phyloP scores from a whole-genome alignment of 2,113 vertebrate species.

The Bothrops jararaca region DNA sequence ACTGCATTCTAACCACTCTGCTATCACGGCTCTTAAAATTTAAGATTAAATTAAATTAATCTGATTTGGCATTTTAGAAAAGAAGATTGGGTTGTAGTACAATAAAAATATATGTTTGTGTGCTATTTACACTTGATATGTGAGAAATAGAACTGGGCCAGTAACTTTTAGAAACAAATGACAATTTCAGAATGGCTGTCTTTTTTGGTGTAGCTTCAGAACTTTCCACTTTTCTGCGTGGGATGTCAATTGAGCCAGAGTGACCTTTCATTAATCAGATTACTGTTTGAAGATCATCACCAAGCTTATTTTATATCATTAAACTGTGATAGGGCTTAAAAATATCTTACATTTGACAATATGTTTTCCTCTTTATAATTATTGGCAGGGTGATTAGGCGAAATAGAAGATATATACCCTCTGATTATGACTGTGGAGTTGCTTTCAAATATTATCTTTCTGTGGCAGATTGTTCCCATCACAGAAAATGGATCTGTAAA shows the following conservation, averaged over 20 bases:
- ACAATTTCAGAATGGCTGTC: not conserved
- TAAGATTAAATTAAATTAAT: not conserved
- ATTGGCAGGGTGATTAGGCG: constrained; percentile 11
- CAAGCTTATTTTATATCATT: not conserved
- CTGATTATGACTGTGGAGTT: constrained; percentile 24
- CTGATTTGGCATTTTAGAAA: not conserved
- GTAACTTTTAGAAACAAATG: not conserved
- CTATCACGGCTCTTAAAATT: too few species aligned
- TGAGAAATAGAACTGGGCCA: not conserved
- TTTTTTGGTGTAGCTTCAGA: not conserved
- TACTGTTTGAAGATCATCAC: not conserved
- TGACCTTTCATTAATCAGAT: not conserved
- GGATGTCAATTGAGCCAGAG: not conserved
- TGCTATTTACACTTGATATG: not conserved
- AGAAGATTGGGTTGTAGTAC: not conserved
- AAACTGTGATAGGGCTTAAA: not conserved
- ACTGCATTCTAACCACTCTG: too few species aligned
- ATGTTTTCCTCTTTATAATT: not conserved
- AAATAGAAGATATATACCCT: constrained; percentile 8
- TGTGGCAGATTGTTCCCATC: not conserved
- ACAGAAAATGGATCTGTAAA: constrained; percentile 33
- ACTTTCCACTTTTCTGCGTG: not conserved
- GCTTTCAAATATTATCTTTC: constrained; percentile 27
- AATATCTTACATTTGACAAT: not conserved
- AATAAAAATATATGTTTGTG: not conserved